Evolutionary conservation across 2,888 invertebrate genomes (phyloP), one percentile per base, ranked within the genome.

Genomic region (Blastobasis lacticolella): DNA sequence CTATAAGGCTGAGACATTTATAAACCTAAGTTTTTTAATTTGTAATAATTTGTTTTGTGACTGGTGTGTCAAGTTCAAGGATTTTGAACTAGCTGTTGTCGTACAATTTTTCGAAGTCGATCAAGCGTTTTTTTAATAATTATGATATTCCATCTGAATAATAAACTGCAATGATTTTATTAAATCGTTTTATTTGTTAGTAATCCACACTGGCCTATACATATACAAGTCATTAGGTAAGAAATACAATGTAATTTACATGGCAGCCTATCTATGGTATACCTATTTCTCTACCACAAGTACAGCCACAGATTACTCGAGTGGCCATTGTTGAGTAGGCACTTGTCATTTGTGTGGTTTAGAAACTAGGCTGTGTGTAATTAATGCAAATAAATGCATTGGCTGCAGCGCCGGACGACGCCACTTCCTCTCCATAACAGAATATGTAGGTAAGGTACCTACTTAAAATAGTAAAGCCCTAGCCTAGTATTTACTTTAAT

Each of bases 1-100:
- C 82, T 68, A 88, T 88, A 88, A 88, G 88, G 88, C 88, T 88
- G 88, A 88, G 80, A 78, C 72, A 76, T 81, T 80, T 76, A 78
- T 84, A 79, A 78, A 79, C 77, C 79, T 83, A n/a, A n/a, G 9
- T 85, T 82, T 81, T 84, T 72, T 81, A 79, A 82, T 80, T 75
- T 82, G 83, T 83, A 78, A 77, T 69, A 70, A 23, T 77, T 75
- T 62, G 63, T 73, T 75, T 73, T 76, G 71, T 81, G 81, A 83
- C 80, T 82, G 81, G 78, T 78, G 77, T 82, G 76, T 77, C 78
- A 68, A 69, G 66, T 75, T 78, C 56, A 64, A 66, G 78, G 77
- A 81, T 82, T 79, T 78, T 75, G 65, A 70, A 79, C 77, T 77
- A 81, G 80, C 76, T 73, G 68, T 67, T 71, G 68, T 76, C 76